Evolutionary conservation across 2,888 invertebrate species (phyloP).

Genomic region (Opisthograptis luteolata): DNA sequence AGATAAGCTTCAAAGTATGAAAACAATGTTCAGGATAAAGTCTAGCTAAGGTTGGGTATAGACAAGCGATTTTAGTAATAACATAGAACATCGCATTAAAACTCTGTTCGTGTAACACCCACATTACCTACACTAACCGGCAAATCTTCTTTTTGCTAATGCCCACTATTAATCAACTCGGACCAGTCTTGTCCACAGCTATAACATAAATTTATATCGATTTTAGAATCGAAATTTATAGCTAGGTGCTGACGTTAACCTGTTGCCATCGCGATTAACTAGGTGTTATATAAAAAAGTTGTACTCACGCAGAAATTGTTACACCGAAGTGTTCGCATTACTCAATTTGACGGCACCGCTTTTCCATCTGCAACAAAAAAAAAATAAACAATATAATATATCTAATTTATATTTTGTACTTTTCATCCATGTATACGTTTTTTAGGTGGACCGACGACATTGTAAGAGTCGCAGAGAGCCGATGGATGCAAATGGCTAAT

Average conservation of each 20-base stretch:
- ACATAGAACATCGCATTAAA: conserved; percentile 12
- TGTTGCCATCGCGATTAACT: background rate
- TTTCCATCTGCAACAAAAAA: conserved; percentile 69
- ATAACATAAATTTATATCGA: background rate
- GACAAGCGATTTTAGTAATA: background rate
- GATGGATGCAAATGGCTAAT: no score
- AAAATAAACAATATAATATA: no score
- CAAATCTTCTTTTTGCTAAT: conserved; percentile 38
- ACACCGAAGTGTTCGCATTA: conserved; percentile 72
- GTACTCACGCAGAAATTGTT: conserved; percentile 71
- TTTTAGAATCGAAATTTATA: background rate
- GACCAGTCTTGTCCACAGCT: conserved; percentile 13
- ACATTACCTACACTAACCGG: conserved; percentile 27
- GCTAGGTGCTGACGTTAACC: conserved; percentile 1
- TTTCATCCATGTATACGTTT: no score
- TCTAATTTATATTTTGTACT: no score
- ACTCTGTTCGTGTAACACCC: conserved; percentile 17
- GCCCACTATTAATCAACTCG: conserved; percentile 41
- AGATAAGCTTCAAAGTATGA: no score
- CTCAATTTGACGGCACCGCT: conserved; percentile 64
- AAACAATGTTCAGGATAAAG: no score
- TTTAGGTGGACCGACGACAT: no score
- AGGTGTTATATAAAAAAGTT: conserved; percentile 18
- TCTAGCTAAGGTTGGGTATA: no score
- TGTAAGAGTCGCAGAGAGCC: no score